A percentile compares a stretch with the other conserved stretches of the same genome.
Conservation (phyloP, 2,797 vertebrate genomes). For the Schizothorax lantsangensis region DNA sequence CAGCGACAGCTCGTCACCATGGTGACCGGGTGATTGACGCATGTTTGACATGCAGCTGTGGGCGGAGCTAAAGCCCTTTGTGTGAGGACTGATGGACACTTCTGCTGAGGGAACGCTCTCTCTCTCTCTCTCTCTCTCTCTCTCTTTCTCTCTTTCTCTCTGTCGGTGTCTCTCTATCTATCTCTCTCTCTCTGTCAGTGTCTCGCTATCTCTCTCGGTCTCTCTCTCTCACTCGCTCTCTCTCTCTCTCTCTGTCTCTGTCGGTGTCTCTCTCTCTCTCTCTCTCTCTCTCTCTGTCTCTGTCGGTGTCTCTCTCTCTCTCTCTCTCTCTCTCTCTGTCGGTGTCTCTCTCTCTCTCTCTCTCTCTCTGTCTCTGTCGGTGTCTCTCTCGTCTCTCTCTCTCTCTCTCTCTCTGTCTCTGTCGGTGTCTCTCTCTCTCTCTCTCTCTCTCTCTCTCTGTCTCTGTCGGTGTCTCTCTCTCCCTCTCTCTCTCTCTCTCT, state of each 20-base stretch:
- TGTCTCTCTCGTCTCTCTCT: no score
- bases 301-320: no score
- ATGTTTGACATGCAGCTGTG: conserved; percentile 17
- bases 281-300: background rate
- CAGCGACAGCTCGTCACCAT: conserved; percentile 25
- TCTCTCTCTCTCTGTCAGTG: background rate
- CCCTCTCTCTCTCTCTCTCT: conserved; percentile 22
- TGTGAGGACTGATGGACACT: conserved; percentile 8
- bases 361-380: conserved; percentile 1
- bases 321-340: conserved; percentile 22
- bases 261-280: no score
- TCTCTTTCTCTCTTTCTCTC: conserved; percentile 16
- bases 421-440: no score
- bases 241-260: no score
- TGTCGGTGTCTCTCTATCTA: no score
- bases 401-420: no score
- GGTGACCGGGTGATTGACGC: conserved; percentile 11
- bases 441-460: background rate
- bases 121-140: conserved; percentile 4
- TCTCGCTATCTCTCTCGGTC: no score
- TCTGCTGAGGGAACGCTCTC: conserved; percentile 6
- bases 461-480: no score
- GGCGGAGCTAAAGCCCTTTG: background rate
- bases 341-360: conserved; percentile 23
- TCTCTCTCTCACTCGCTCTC: no score